Base-by-base conservation (phyloP, 2,888 invertebrate species). In the Nematopogon swammerdamellus region DNA sequence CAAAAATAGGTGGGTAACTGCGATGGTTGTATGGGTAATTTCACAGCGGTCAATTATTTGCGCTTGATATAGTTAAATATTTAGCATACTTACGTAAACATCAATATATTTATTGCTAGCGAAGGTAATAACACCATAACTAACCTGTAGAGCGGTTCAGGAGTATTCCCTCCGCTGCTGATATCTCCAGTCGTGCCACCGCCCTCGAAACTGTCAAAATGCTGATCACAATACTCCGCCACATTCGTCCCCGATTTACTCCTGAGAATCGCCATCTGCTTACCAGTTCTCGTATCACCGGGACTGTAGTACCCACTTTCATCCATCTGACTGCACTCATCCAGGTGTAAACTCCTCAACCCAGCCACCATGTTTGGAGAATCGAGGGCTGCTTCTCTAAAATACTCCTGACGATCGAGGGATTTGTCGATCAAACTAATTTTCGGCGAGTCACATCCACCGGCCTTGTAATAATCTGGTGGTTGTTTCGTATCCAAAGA, bases 281-380 rank as follows among this genome's bases (percentile, higher is more conserved):
- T 63, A 42, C 75, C 76, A 75, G 57, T 18, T 45, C 50, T 42
- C 8, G 43, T 49, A 20, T 51, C 51, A 45, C 76, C 77, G 54
- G 79, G 79, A 58, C 79, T 79, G 46, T 79, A 79, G 56, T 79
- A 79, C 19, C 79, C 79, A 53, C 79, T 79, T 56, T 79, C 79
- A 54, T 79, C 79, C 79, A 79, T 79, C 59, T 77, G 77, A 53
- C 72, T 76, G 45, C 66, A 69, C 43, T 79, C 79, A 56, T 79
- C 79, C 57, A 79, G 58, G 58, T 76, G 77, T 45, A 79, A 49
- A 47, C 74, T 75, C 58, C 76, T 68, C 50, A 79, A 52, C 1
- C 76, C 75, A 10, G 72, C 71, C 3, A 75, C 74, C 49, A 77
- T 51, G 50, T 67, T 73, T 0, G 77, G 77, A 1, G 76, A 76